These are phyloP conservation scores for Caenorhabditis wallacei DNA, from an alignment of 2,888 invertebrate genomes.

Conservation along the genomic window DNA sequence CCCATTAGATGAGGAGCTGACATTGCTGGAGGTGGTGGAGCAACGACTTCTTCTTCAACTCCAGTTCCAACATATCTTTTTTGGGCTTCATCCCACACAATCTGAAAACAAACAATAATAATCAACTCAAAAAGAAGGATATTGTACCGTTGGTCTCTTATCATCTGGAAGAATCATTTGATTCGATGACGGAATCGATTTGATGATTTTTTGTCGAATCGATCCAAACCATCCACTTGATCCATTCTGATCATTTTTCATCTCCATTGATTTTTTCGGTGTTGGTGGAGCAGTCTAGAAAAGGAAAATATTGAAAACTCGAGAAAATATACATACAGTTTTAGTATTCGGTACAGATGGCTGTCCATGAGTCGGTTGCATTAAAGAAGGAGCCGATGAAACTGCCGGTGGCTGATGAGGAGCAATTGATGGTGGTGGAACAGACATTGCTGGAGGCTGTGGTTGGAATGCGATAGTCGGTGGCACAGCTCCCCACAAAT, in stretches of 20 bases:
- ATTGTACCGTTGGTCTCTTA: constrained; percentile 69
- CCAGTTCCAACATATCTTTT: constrained; percentile 77
- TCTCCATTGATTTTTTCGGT: background rate
- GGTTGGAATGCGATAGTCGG: constrained; percentile 17
- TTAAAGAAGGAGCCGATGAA: constrained; percentile 24
- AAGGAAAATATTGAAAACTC: background rate
- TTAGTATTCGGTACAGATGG: constrained; percentile 51
- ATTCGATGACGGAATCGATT: constrained; percentile 73
- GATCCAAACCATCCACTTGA: constrained; percentile 60
- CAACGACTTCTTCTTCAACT: constrained; percentile 73
- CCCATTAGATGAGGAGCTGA: constrained; percentile 45
- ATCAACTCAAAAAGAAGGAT: too few species aligned
- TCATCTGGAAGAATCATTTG: constrained; percentile 82
- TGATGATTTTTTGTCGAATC: constrained; percentile 60
- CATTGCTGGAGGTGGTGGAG: constrained; percentile 72
- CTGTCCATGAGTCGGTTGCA: constrained; percentile 18
- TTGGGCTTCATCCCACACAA: constrained; percentile 74
- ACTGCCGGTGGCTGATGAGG: constrained; percentile 14
- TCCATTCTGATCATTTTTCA: constrained; percentile 13
- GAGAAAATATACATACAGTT: constrained; percentile 2
- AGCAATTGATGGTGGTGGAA: background rate
- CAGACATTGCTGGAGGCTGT: background rate
- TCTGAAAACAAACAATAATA: constrained; percentile 67
- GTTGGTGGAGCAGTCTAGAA: constrained; percentile 23
- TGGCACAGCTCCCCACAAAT: constrained; percentile 37